Evolutionary conservation across 92 coral and sea anemone species (phyloP).

Genomic region (Ricordea florida): DNA sequence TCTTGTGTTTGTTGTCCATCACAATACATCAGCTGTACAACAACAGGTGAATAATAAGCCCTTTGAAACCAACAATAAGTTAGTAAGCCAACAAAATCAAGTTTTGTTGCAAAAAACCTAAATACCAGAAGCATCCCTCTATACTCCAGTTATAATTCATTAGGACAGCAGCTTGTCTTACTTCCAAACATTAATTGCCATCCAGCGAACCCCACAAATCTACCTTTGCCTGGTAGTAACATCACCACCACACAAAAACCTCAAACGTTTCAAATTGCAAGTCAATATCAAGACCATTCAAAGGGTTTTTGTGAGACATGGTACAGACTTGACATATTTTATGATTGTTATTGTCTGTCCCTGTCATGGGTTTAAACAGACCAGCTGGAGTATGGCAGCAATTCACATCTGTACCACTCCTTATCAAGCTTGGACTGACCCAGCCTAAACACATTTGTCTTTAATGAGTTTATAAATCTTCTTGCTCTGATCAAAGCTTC

Average conservation of each 20-base stretch:
- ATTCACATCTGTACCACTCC: slow-evolving; percentile 65
- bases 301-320: slow-evolving; percentile 30
- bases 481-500: background rate
- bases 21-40: too few relatives aligned
- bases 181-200: too few relatives aligned
- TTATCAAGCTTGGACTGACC: slow-evolving; percentile 88
- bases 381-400: slow-evolving; percentile 81
- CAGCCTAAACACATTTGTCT: slow-evolving; percentile 73
- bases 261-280: too few relatives aligned
- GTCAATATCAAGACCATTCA: too few relatives aligned
- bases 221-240: too few relatives aligned
- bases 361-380: slow-evolving; percentile 99
- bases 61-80: background rate
- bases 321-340: background rate
- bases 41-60: background rate
- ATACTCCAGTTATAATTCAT: too few relatives aligned
- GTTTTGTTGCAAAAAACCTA: too few relatives aligned
- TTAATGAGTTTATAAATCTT: background rate
- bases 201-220: too few relatives aligned
- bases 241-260: too few relatives aligned
- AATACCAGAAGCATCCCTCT: too few relatives aligned
- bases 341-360: slow-evolving; percentile 7
- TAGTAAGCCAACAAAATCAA: background rate
- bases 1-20: too few relatives aligned
- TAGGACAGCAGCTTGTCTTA: too few relatives aligned